Percentiles rank a stretch among this genome's conserved stretches.
These are phyloP conservation scores for Metalampra italica DNA, from an alignment of 2,888 invertebrate species.

Conservation along the genomic window DNA sequence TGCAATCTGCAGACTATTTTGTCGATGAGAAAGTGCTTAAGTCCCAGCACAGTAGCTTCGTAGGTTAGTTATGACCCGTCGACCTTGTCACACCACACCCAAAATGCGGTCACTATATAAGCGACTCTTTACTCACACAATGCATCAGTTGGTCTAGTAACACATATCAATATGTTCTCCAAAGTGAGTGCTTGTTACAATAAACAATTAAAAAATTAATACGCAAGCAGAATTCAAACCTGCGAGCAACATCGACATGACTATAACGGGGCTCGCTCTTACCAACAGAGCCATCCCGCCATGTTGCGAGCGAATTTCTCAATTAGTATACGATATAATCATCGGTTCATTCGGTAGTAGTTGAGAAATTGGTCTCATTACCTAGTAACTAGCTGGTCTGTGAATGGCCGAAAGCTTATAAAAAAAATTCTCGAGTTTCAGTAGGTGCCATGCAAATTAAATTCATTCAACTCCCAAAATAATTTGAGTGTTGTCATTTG, in stretches of 20 bases:
- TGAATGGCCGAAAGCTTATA: too few relatives aligned
- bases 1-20: background rate
- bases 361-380: too few relatives aligned
- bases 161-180: constrained; percentile 55
- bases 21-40: background rate
- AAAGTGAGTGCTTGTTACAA: constrained; percentile 46
- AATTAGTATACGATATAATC: too few relatives aligned
- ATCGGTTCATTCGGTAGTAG: too few relatives aligned
- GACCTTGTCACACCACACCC: constrained; percentile 57
- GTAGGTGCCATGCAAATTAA: too few relatives aligned
- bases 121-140: constrained; percentile 29
- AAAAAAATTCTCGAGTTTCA: too few relatives aligned
- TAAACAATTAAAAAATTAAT: background rate
- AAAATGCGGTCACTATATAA: constrained; percentile 56
- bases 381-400: too few relatives aligned
- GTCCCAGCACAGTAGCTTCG: constrained; percentile 24
- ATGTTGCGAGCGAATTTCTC: too few relatives aligned
- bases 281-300: too few relatives aligned
- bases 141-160: constrained; percentile 50
- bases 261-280: too few relatives aligned
- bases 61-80: constrained; percentile 40
- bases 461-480: too few relatives aligned
- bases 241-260: too few relatives aligned
- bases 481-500: background rate
- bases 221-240: background rate